These are phyloP conservation scores for Gymnothorax javanicus DNA, from an alignment of 2,797 vertebrate species.

Conservation along the genomic window DNA sequence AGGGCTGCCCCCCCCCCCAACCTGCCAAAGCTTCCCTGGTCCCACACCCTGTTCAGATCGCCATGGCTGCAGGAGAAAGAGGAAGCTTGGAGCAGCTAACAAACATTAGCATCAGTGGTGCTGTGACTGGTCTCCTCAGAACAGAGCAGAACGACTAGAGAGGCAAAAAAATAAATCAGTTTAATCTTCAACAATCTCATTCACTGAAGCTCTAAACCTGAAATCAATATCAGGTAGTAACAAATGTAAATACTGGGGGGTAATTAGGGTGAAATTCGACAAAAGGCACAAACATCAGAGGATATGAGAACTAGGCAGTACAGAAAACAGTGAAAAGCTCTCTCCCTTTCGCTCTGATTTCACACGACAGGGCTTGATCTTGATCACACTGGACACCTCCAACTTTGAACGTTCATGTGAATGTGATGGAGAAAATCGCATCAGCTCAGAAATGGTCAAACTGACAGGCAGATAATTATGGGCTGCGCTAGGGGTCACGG, in stretches of 20 bases:
- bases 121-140: slow-evolving; percentile 4
- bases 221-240: slow-evolving; percentile 7
- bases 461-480: neutral
- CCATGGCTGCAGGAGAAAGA: neutral
- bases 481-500: neutral
- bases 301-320: neutral
- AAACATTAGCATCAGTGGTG: neutral
- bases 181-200: slow-evolving; percentile 15
- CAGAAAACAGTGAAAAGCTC: neutral
- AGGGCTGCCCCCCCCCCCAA: neutral
- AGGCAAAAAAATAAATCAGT: neutral
- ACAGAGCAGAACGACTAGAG: neutral
- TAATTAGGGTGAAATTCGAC: neutral
- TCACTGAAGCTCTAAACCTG: slow-evolving; percentile 8
- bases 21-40: neutral
- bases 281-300: neutral
- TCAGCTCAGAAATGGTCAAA: neutral
- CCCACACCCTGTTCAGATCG: neutral
- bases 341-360: neutral
- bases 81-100: neutral
- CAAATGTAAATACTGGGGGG: neutral
- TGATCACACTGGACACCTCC: neutral
- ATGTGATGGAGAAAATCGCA: slow-evolving; percentile 12
- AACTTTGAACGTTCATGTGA: slow-evolving; percentile 10
- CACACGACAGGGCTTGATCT: neutral